Base-by-base conservation (phyloP, 2,888 invertebrate genomes). In the Clunio marinus region DNA sequence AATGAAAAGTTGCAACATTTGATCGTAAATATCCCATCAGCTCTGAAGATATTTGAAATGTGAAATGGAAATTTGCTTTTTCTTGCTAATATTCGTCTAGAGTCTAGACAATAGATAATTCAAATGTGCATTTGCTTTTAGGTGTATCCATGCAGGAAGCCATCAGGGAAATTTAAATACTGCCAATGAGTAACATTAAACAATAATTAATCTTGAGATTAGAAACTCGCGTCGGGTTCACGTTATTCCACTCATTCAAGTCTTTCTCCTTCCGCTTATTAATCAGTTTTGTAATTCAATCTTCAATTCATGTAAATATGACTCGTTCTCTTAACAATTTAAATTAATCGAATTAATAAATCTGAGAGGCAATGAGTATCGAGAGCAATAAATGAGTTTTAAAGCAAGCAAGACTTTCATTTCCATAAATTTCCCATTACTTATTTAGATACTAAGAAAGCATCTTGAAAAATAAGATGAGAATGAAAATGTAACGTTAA, bases 211-310 rank as follows among this genome's bases (percentile, higher is more conserved):
- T n/a, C n/a, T n/a, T n/a, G n/a, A n/a, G n/a, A 13, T 15, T 51
- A 17, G 10, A 51, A 32, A 32, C 35, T 13, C 51, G 2, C 8
- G 17, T 22, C 51, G 22, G 51, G 51, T 51, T 51, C 51, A 22
- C 22, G 17, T 22, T 13, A 5, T 5, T 51, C 17, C 17, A 20
- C 51, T 17, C 51, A n/a, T 3, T 51, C 10, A 13, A 51, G 10
- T 51, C 51, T 51, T 22, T 51, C 51, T 4, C 22, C 22, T 13
- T 3, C 5, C 13, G 51, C 51, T 20, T 20, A 22, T 51, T n/a
- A n/a, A n/a, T 22, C 51, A 51, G 51, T 51, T 51, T 22, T n/a
- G 41, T 51, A 51, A 51, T 22, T 51, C 22, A 51, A 51, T 51
- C 51, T 51, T 51, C 51, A 22, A 13, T 8, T 51, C 51, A 13